phyloP scores from a whole-genome alignment of 2,888 invertebrate species.

The Agapostemon virescens region DNA sequence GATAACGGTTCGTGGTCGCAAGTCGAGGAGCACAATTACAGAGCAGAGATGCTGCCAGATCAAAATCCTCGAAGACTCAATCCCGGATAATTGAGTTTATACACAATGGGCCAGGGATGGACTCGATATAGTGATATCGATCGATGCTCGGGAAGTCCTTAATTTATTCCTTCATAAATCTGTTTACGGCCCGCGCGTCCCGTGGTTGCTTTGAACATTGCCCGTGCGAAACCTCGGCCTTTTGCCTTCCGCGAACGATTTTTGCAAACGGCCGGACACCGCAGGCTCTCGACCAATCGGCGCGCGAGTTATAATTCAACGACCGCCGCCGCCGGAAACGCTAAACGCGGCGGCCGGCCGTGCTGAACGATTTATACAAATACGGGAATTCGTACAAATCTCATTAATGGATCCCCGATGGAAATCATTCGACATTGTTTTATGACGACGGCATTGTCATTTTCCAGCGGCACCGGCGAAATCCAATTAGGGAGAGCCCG shows the following conservation, averaged over 20 bases:
- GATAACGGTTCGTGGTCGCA: not conserved
- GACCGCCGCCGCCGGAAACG: conserved; percentile 24
- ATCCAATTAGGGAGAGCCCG: conserved; percentile 53
- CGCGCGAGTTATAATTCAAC: conserved; percentile 52
- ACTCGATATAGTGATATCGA: conserved; percentile 53
- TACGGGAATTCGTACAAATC: conserved; percentile 59
- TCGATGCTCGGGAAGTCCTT: conserved; percentile 56
- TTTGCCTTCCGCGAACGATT: not conserved
- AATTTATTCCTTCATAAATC: conserved; percentile 71
- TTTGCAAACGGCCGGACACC: conserved; percentile 1
- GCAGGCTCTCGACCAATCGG: conserved; percentile 28
- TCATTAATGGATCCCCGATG: conserved; percentile 60
- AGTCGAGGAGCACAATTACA: not conserved
- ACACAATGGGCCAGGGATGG: conserved; percentile 13
- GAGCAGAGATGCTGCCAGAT: not conserved
- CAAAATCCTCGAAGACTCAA: not conserved
- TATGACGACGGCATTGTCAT: conserved; percentile 58
- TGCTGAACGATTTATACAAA: conserved; percentile 60
- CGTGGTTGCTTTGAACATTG: not conserved
- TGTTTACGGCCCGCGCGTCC: conserved; percentile 36
- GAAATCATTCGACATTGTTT: conserved; percentile 58
- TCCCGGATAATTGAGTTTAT: conserved; percentile 38
- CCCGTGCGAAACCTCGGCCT: not conserved
- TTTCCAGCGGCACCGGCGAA: conserved; percentile 47
- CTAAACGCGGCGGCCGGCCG: conserved; percentile 63